Evolutionary conservation across 2,888 invertebrate species (phyloP), one percentile per base, ranked within the genome.

Genomic region (Hydrotaea diabolus): DNA sequence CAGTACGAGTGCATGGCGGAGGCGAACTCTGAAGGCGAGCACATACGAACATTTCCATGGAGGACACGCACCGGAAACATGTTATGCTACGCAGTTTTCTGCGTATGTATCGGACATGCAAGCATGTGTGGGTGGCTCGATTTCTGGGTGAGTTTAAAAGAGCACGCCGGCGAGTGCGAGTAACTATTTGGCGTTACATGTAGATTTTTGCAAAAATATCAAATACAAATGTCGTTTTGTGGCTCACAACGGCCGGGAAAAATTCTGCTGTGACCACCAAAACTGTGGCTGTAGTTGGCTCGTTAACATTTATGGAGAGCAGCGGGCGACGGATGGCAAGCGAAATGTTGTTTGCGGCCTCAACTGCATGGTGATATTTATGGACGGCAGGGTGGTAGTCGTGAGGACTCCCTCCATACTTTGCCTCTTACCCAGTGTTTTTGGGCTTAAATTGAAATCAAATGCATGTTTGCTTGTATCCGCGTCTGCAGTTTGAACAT

Each of bases 201-300:
- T 23, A 77, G 39, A 80, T 15, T 49, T 78, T 75, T 78, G 78
- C 53, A 59, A 71, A 49, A 36, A 74, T 74, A 46, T 36, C 11
- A 55, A 80, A 80, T 80, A 77, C 77, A 80, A 80, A 80, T 83
- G 83, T 83, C 80, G 80, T 43, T 80, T 83, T 83, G 83, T 80
- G 83, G 83, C 49, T 26, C 71, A 78, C 59, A 13, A n/a, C 21
- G 23, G 64, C 71, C 11, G 55, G 26, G 7, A 36, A 36, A 26
- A 39, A 19, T 39, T 62, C 46, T 31, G 11, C 19, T 31, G 15
- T 21, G 66, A 66, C 57, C 77, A 77, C 77, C 80, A 74, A 80
- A 73, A 57, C 79, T 72, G 76, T 66, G 39, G 46, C 2, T 31
- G 31, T 31, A 31, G 2, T 31, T 43, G 36, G 57, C 39, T 69